These are phyloP conservation scores for Myanophis thanlyinensis DNA, from an alignment of 2,113 vertebrate species.

Conservation along the genomic window DNA sequence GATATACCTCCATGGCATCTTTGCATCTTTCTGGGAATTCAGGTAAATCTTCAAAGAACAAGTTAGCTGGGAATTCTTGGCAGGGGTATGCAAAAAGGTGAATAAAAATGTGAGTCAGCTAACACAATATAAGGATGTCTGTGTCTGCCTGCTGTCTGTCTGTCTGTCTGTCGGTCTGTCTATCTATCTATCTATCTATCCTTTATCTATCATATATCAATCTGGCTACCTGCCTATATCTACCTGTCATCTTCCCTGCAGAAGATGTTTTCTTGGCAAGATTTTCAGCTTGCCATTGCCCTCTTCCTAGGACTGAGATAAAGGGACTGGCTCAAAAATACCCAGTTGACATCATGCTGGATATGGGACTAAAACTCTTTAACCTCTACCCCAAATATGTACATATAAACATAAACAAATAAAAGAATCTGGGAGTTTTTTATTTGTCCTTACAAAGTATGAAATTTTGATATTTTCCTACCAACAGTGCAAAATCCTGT, in stretches of 20 bases:
- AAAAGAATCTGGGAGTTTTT: not conserved
- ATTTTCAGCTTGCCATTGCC: not conserved
- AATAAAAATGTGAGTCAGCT: not conserved
- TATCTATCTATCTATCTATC: not conserved
- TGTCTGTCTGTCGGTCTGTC: too few relatives aligned
- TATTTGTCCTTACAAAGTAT: not conserved
- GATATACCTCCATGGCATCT: conserved; percentile 91
- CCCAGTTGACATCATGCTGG: not conserved
- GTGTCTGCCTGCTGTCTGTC: too few relatives aligned
- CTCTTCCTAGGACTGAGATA: not conserved
- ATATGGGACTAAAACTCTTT: not conserved
- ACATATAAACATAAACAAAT: not conserved
- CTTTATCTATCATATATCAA: too few relatives aligned
- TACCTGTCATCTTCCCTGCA: not conserved
- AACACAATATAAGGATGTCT: not conserved
- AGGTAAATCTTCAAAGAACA: conserved; percentile 65
- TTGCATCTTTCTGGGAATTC: conserved; percentile 89
- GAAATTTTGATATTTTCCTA: not conserved
- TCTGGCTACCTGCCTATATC: too few relatives aligned
- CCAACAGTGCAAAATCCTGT: not conserved
- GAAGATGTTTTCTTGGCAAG: not conserved
- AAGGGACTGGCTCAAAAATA: not conserved
- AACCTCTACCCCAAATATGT: not conserved
- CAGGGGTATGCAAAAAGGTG: not conserved
- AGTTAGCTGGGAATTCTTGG: not conserved